Base-by-base conservation (phyloP, 2,888 invertebrate genomes). In the Apotomis betuletana region DNA sequence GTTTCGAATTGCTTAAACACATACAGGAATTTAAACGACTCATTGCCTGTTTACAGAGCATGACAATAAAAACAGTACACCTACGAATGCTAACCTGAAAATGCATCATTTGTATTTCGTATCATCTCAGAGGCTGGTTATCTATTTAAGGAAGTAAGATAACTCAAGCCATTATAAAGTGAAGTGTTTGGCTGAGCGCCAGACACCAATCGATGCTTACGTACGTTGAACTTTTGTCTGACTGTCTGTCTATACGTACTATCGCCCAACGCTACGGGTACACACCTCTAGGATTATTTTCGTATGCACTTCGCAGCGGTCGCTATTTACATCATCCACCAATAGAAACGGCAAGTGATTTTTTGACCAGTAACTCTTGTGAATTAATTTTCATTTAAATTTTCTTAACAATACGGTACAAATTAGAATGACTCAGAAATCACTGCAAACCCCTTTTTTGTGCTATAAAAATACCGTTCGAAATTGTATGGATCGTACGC, bases 141-240 rank as follows among this genome's bases (percentile, higher is more conserved):
- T 87, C 90, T 90, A 91, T 90, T 88, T 90, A 90, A 88, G 91
- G 90, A 90, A 90, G 87, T 89, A 80, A 80, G 80, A 85, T 87
- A 88, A 85, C 83, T 85, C 82, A 78, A 83, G 80, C 83, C 84
- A 87, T 88, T 87, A 74, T 74, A 86, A 87, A 85, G 83, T 89
- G 85, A 85, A 91, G 90, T 89, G 88, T 86, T 90, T 91, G 91
- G 91, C 88, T 74, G 77, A 79, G 80, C 76, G 92, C 92, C 91
- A 90, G 87, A 85, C 83, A 81, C 83, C 86, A 87, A 90, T 88
- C 87, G 87, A 88, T 85, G 87, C 81, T 82, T 77, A 85, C 85
- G 89, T 85, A 82, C 90, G 81, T 88, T 91, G 90, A 91, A 90
- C 90, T 87, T 87, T 82, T 83, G 84, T 83, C 82, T 84, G 83